phyloP scores from a whole-genome alignment of 2,113 vertebrate genomes.

The Anhinga rufa region DNA sequence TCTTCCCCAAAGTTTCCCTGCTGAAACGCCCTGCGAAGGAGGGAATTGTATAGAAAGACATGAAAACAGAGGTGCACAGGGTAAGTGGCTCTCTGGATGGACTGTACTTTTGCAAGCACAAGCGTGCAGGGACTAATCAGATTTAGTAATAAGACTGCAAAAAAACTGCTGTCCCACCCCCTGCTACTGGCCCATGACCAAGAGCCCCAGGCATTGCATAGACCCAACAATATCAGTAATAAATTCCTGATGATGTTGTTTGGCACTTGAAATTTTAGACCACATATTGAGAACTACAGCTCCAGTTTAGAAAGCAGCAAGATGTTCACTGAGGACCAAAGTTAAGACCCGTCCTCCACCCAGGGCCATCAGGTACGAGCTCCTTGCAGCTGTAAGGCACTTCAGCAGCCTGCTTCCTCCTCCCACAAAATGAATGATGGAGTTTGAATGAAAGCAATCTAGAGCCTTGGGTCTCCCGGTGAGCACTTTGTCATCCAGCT shows the following conservation, averaged over 20 bases:
- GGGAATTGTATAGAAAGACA: neutral
- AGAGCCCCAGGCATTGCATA: neutral
- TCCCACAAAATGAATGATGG: neutral
- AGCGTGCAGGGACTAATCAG: neutral
- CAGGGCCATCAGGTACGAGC: neutral
- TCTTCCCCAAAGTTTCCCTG: neutral
- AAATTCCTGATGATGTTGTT: neutral
- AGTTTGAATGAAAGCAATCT: neutral
- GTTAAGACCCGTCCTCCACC: neutral
- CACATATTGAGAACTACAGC: neutral
- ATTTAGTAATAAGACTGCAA: neutral
- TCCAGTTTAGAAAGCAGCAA: neutral
- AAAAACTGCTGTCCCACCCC: neutral
- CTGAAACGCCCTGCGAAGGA: rapidly evolving
- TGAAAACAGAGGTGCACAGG: neutral
- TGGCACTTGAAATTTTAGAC: neutral
- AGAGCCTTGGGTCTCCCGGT: neutral
- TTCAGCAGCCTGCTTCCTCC: neutral
- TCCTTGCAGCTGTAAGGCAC: neutral
- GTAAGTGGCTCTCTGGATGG: neutral
- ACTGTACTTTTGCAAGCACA: neutral
- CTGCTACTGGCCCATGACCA: neutral
- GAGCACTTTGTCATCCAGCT: neutral
- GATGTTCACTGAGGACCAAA: rapidly evolving
- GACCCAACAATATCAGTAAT: neutral